Conservation (phyloP, 2,113 vertebrate genomes). For the Lonchura striata region DNA sequence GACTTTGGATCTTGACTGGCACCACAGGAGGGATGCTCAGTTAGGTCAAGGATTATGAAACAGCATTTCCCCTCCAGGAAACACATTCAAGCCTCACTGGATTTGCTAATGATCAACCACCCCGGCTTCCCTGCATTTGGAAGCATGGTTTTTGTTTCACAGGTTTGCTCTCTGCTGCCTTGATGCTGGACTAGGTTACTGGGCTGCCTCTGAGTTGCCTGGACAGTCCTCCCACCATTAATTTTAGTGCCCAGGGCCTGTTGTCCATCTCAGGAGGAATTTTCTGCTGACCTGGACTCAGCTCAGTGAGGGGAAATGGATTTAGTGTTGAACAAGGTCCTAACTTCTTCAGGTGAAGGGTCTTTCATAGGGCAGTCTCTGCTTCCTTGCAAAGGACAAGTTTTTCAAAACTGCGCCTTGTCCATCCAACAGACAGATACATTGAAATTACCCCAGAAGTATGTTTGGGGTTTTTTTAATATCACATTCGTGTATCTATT, state of each 20-base stretch:
- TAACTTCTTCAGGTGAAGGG: background rate
- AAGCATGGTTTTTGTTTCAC: background rate
- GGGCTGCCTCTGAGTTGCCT: fast-evolving
- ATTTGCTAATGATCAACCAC: background rate
- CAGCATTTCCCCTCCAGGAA: background rate
- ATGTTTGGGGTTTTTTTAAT: background rate
- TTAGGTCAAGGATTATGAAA: fast-evolving
- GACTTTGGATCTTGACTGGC: background rate
- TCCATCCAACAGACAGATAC: background rate
- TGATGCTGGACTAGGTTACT: background rate
- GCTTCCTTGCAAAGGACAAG: background rate
- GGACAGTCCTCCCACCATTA: background rate
- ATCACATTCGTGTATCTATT: background rate
- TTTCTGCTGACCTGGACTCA: background rate
- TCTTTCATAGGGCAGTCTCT: background rate
- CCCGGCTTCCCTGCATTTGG: fast-evolving
- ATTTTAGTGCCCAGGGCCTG: background rate
- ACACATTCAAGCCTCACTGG: fast-evolving
- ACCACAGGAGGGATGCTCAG: background rate
- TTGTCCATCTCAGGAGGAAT: background rate
- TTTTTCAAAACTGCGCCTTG: background rate
- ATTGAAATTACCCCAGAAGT: background rate
- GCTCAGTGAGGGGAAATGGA: background rate
- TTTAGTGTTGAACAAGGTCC: background rate
- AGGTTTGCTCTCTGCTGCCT: background rate